phyloP scores from a whole-genome alignment of 30 jellyfish, hydroid and myxozoan genomes.

The Aurelia sp. region DNA sequence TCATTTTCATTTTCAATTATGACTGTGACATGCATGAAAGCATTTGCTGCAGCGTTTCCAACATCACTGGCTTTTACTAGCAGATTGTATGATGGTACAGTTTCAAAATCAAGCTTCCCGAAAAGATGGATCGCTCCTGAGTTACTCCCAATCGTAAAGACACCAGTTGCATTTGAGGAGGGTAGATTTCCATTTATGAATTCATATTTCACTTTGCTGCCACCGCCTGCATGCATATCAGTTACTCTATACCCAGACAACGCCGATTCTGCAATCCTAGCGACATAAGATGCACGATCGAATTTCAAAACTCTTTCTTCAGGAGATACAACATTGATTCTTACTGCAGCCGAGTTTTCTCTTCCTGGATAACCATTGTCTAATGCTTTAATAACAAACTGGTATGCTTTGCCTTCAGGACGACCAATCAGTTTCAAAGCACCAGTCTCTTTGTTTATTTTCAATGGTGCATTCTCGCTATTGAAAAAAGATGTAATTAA shows the following conservation, averaged over 20 bases:
- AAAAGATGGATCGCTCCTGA: conserved; percentile 72
- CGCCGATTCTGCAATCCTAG: conserved; percentile 63
- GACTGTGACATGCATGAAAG: conserved; percentile 57
- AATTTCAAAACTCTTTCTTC: conserved; percentile 44
- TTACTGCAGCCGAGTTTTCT: conserved; percentile 69
- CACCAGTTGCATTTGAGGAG: conserved; percentile 73
- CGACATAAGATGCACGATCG: conserved; percentile 25
- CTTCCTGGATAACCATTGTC: conserved; percentile 98
- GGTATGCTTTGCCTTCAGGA: conserved; percentile 88
- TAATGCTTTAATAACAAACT: conserved; percentile 83
- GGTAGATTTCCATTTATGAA: conserved; percentile 76
- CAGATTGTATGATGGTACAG: conserved; percentile 54
- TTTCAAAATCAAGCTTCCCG: conserved; percentile 80
- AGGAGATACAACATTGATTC: conserved; percentile 70
- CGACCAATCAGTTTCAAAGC: conserved; percentile 70
- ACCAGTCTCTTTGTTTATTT: conserved; percentile 80
- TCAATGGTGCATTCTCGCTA: conserved; percentile 79
- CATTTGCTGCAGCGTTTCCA: conserved; percentile 16
- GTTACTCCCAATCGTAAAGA: conserved; percentile 42
- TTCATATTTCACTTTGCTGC: conserved; percentile 51
- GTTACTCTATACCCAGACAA: conserved; percentile 56
- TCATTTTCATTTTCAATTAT: conserved; percentile 75
- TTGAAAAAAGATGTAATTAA: not conserved
- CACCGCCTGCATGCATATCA: conserved; percentile 42
- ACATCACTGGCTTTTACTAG: conserved; percentile 62